Evolutionary conservation across 2,797 vertebrate species (phyloP).

Genomic region (Pseudotriccus pelzelni): DNA sequence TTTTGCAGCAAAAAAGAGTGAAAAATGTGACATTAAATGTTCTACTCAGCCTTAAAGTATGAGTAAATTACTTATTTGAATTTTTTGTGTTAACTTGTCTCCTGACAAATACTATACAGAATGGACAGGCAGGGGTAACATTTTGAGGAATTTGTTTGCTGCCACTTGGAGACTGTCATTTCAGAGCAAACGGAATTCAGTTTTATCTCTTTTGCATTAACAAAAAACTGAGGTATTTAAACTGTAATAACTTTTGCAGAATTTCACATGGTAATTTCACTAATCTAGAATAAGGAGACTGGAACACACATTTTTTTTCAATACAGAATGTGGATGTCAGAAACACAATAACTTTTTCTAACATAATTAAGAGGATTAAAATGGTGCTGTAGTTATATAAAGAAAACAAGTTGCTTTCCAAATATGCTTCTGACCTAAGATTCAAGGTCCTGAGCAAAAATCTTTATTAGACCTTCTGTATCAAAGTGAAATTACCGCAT

Average conservation of each 20-base stretch:
- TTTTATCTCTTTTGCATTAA: conserved; percentile 24
- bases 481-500: background rate
- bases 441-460: background rate
- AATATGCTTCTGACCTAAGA: background rate
- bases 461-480: background rate
- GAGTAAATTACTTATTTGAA: background rate
- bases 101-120: background rate
- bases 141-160: conserved; percentile 27
- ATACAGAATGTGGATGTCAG: background rate
- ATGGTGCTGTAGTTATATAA: background rate
- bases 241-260: conserved; percentile 43
- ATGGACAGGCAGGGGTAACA: background rate
- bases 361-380: background rate
- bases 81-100: background rate
- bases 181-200: background rate
- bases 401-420: background rate
- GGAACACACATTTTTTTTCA: background rate
- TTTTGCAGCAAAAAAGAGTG: background rate
- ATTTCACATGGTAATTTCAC: background rate
- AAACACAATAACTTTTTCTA: background rate
- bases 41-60: background rate
- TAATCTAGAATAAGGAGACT: conserved; percentile 15
- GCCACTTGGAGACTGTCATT: background rate
- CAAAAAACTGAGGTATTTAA: conserved; percentile 19
- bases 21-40: background rate